These are phyloP conservation scores for Sciaenops ocellatus DNA, from an alignment of 2,797 vertebrate species.

Conservation along the genomic window DNA sequence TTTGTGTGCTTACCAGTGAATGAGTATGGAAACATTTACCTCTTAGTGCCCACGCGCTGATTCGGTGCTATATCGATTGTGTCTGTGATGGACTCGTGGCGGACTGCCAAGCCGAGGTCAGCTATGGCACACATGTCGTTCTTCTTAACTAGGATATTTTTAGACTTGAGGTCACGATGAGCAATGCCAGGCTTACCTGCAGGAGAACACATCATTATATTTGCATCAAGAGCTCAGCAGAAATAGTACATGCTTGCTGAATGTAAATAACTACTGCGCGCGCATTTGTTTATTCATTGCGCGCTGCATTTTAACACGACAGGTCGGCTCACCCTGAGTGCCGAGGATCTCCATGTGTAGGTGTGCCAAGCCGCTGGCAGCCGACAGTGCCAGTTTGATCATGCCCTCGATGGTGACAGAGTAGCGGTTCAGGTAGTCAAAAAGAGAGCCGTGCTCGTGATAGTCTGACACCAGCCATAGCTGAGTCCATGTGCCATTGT, in stretches of 20 bases:
- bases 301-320: not conserved
- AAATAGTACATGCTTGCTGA: conserved; percentile 2
- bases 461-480: conserved; percentile 99
- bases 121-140: conserved; percentile 97
- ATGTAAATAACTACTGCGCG: not conserved
- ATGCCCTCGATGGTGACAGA: conserved; percentile 98
- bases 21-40: conserved; percentile 79
- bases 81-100: conserved; percentile 96
- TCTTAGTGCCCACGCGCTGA: conserved; percentile 97
- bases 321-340: conserved; percentile 91
- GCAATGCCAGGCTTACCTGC: conserved; percentile 98
- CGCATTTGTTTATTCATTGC: not conserved
- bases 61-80: conserved; percentile 99
- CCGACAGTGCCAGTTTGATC: conserved; percentile 96
- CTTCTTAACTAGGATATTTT: conserved; percentile 99
- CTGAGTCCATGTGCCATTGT: conserved; percentile 99
- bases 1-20: not conserved
- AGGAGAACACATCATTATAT: conserved; percentile 17
- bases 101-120: conserved; percentile 96
- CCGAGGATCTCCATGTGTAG: conserved; percentile 99
- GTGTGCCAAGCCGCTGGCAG: conserved; percentile 96
- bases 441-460: conserved; percentile 97
- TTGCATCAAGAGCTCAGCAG: conserved; percentile 26
- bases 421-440: conserved; percentile 97
- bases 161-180: conserved; percentile 98